These are phyloP conservation scores for Polydrusus pterygomalis DNA, from an alignment of 2,888 invertebrate genomes.

Conservation along the genomic window DNA sequence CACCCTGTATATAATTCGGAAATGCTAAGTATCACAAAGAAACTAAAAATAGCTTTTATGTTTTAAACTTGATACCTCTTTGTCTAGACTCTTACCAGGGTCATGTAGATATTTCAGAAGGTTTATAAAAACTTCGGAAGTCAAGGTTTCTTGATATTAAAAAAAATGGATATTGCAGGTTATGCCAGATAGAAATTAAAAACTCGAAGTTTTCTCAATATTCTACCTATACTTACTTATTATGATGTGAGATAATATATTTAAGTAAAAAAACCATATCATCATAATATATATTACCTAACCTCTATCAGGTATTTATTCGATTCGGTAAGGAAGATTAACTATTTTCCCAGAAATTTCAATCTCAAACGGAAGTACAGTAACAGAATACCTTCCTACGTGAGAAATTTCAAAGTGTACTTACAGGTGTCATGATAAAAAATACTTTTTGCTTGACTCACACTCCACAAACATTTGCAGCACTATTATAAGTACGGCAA, in stretches of 20 bases:
- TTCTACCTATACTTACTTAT: too few relatives aligned
- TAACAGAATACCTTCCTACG: constrained; percentile 10
- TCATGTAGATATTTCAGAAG: constrained; percentile 21
- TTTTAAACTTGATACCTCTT: constrained; percentile 49
- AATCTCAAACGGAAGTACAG: constrained; percentile 9
- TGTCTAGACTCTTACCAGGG: constrained; percentile 50
- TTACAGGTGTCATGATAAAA: not conserved
- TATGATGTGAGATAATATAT: too few relatives aligned
- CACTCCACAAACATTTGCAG: not conserved
- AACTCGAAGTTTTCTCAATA: too few relatives aligned
- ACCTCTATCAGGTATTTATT: too few relatives aligned
- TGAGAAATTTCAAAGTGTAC: not conserved
- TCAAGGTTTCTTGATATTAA: not conserved
- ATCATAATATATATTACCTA: too few relatives aligned
- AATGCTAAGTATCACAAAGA: constrained; percentile 30
- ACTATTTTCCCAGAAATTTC: constrained; percentile 6
- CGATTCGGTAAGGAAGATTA: constrained; percentile 4
- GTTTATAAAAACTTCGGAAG: not conserved
- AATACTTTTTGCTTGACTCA: constrained; percentile 23
- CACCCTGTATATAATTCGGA: constrained; percentile 15
- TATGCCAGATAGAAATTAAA: too few relatives aligned
- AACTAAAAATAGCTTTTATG: constrained; percentile 51
- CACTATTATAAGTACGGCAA: not conserved
- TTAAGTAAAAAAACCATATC: too few relatives aligned
- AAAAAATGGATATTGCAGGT: too few relatives aligned